Conservation (phyloP, 2,113 vertebrate species). For the Mustela nigripes region DNA sequence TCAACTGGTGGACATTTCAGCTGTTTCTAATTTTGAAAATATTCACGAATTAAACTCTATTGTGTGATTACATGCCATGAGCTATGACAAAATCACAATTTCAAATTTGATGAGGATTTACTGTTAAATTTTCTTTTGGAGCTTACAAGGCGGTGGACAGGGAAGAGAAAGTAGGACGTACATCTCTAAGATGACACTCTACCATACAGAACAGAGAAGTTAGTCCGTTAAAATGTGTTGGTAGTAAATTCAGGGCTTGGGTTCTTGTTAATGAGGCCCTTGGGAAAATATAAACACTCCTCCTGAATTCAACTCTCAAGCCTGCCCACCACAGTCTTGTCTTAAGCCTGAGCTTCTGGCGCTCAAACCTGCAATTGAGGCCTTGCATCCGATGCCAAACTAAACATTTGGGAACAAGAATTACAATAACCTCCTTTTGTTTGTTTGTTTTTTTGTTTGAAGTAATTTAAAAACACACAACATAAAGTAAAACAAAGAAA, state of each 20-base stretch:
- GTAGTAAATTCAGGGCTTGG: conserved; percentile 82
- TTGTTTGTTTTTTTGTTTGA: conserved; percentile 75
- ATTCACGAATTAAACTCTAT: background rate
- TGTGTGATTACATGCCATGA: background rate
- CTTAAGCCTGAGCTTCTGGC: conserved; percentile 81
- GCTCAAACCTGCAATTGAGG: conserved; percentile 80
- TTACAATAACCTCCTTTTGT: conserved; percentile 77
- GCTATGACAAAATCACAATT: background rate
- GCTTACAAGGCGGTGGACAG: conserved; percentile 11
- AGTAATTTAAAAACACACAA: conserved; percentile 80
- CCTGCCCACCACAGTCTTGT: conserved; percentile 83
- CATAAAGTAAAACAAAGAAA: conserved; percentile 70
- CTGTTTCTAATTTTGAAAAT: conserved; percentile 19
- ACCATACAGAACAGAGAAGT: conserved; percentile 77
- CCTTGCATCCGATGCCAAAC: conserved; percentile 83
- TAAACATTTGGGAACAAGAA: conserved; percentile 85
- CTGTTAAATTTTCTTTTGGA: conserved; percentile 57
- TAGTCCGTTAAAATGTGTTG: conserved; percentile 78
- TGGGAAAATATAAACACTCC: conserved; percentile 86
- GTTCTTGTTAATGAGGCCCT: conserved; percentile 81
- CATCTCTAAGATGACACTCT: conserved; percentile 71
- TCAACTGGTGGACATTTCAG: background rate
- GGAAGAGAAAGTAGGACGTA: conserved; percentile 54
- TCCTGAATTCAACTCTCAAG: conserved; percentile 83
- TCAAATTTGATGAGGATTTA: background rate